Evolutionary conservation across 2,888 invertebrate genomes (phyloP), one percentile per base, ranked within the genome.

Genomic region (Baronia brevicornis): DNA sequence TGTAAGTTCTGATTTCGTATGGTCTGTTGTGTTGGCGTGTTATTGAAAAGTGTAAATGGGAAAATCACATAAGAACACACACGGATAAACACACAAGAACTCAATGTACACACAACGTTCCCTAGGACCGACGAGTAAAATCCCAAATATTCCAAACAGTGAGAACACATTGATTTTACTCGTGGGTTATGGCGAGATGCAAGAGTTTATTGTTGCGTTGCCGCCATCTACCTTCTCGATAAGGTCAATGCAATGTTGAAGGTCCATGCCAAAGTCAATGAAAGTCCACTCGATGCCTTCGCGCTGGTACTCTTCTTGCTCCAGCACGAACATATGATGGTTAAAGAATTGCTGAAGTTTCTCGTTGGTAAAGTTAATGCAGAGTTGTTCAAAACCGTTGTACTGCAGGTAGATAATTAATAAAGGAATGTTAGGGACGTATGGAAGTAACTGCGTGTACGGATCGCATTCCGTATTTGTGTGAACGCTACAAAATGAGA

Each of bases 291-390:
- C 89, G 86, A 97, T 96, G 72, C 96, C 96, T 82, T 97, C 96
- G 63, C 85, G 89, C 84, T 94, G 93, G 88, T 97, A 97, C 77
- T 96, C 96, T 82, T 97, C 96, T 91, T 97, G 96, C 84, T 97
- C 96, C 60, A 97, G 90, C 61, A 97, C 95, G 86, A 97, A 97
- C 96, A 97, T 97, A 90, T 97, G 94, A 73, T 97, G 96, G 87
- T 97, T 97, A 92, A 97, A 97, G 91, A 96, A 97, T 85, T 97
- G 97, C 87, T 97, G 97, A 66, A 97, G 90, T 85, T 96, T 95
- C 88, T 97, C 96, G 84, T 97, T 97, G 85, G 96, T 97, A 89
- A 97, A 97, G 89, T 97, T 97, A 90, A 97, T 97, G 89, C 96
- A 97, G 77, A 97, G 89, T 89, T 97, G 97, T 88, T 97, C 96